A percentile compares a stretch with the other conserved stretches of the same genome.
phyloP scores from a whole-genome alignment of 1,140 invertebrate genomes.

The Camponotus vicinus region DNA sequence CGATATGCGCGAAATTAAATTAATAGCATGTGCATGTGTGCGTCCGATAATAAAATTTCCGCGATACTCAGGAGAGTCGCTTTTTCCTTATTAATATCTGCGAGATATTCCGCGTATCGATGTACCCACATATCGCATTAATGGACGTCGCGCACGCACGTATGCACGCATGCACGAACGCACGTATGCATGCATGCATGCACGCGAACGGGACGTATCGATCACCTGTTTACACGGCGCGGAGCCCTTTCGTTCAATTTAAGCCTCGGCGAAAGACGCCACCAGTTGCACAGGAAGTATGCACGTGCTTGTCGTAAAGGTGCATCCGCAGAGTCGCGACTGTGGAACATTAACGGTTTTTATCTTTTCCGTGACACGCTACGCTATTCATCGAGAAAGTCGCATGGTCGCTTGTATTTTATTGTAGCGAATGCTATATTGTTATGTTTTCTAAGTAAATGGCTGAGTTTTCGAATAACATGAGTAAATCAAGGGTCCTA shows the following conservation, averaged over 20 bases:
- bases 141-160: slow-evolving; percentile 38
- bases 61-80: background rate
- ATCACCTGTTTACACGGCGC: slow-evolving; percentile 40
- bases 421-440: no score
- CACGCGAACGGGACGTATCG: slow-evolving; percentile 31
- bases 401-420: background rate
- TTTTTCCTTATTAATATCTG: background rate
- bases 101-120: slow-evolving; percentile 37
- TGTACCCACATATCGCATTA: slow-evolving; percentile 39
- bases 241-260: slow-evolving; percentile 33
- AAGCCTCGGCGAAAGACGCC: slow-evolving; percentile 36
- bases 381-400: background rate
- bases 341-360: slow-evolving; percentile 30
- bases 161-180: slow-evolving; percentile 16
- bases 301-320: slow-evolving; percentile 18
- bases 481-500: no score
- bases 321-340: slow-evolving; percentile 19
- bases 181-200: slow-evolving; percentile 15
- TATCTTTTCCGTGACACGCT: background rate
- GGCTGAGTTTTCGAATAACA: no score
- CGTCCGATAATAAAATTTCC: background rate
- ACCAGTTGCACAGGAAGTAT: slow-evolving; percentile 54
- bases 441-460: no score
- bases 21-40: background rate
- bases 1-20: background rate